Evolutionary conservation across 1,140 invertebrate species (phyloP), one percentile per base, ranked within the genome.

Genomic region (Colletes latitarsis): DNA sequence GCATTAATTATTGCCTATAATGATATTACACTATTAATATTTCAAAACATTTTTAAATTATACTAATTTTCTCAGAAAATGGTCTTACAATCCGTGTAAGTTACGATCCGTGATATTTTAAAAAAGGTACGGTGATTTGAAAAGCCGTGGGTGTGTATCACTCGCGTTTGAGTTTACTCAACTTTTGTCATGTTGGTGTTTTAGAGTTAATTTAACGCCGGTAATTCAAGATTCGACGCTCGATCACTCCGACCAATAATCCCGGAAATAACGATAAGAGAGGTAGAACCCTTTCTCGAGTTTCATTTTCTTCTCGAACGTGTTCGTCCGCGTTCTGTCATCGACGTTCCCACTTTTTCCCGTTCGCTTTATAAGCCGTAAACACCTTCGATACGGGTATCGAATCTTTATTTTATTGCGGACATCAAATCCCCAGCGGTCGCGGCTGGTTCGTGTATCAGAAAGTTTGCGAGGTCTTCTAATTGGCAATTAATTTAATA

Each of bases 401-500:
- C 78, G 79, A 67, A 70, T 53, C 79, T 78, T 84, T 85, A 69
- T 73, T 84, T 85, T 74, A 85, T 82, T 39, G 69, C 21, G 41
- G 39, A 66, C 57, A 82, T 77, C 67, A 62, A 80, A 49, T 30
- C 30, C 21, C 57, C 43, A 4, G n/a, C 30, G 52, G 72, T 64
- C 67, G 9, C 12, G 21, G 53, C 67, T 60, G 67, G 12, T 67
- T 52, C 30, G 49, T 72, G 52, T 46, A 73, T 73, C 46, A 57
- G 58, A 77, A 53, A 3, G 64, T 52, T 53, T 79, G 46, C 46
- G 21, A 5, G 19, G 19, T 52, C 39, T 62, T 52, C 62, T 87
- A 88, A 88, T 88, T 83, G 86, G 68, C 86, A 81, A 78, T 83
- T 85, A 85, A 85, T 88, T 88, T 88, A 84, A 85, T 84, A 84